Base-by-base conservation (phyloP, 1,140 invertebrate genomes). In the Rhopalosiphum padi region DNA sequence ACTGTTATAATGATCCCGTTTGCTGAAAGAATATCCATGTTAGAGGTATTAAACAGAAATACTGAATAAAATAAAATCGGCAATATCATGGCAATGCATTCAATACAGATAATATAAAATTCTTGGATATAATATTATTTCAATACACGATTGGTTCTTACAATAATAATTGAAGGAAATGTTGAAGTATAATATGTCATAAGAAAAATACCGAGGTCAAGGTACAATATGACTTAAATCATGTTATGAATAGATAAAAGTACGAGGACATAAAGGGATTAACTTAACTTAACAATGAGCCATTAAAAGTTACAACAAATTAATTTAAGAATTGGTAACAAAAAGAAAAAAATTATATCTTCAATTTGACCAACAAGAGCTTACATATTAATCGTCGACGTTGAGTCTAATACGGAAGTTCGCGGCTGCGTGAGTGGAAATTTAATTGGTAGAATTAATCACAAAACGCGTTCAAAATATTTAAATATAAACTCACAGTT, bases 281-380 rank as follows among this genome's bases (percentile, higher is more conserved):
- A 25, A 6, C 5, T n/a, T 18, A 77, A n/a, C 3, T 8, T 68
- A 68, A 30, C 4, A n/a, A 9, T 2, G 15, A 77, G 15, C 0
- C 15, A n/a, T n/a, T 4, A 5, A 15, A n/a, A n/a, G 0, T 18
- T n/a, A 15, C 0, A 77, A n/a, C 15, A n/a, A 35, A 6, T 3
- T 18, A 18, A 77, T 77, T 1, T 77, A n/a, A 18, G 0, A n/a
- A 77, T n/a, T 77, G 18, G 11, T 6, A 77, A n/a, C 30, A 35
- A 77, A n/a, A n/a, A 68, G 4, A n/a, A 77, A 6, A 6, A 77
- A 35, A 35, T 0, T n/a, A 30, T 68, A 30, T 77, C 11, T 35
- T 77, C 6, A n/a, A 77, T 6, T 18, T 77, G 5, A n/a, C 15
- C 15, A 22, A 77, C 15, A 0, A 1, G 0, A 0, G 30, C 9